Percentiles rank a stretch among this genome's conserved stretches.
Conservation (phyloP, 2,113 vertebrate species). For the Ariopsis seemanni region DNA sequence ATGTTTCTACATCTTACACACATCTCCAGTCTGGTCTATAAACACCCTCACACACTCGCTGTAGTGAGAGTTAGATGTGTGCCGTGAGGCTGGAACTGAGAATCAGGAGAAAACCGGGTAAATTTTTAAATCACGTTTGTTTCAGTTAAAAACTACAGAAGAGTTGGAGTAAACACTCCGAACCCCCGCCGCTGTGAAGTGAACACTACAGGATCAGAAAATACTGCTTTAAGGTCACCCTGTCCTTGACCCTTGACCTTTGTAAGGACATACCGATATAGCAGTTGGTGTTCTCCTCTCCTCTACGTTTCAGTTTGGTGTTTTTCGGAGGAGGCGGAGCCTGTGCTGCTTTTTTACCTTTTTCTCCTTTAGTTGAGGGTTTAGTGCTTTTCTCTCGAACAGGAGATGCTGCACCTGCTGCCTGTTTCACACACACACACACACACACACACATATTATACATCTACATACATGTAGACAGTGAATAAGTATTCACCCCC, state of each 20-base stretch:
- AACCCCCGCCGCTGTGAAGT: neutral
- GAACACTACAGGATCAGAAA: neutral
- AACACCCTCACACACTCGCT: neutral
- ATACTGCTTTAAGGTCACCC: neutral
- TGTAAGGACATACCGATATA: conserved; percentile 74
- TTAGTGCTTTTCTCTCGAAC: conserved; percentile 69
- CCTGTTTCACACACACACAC: conserved; percentile 55
- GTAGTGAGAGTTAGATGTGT: no score
- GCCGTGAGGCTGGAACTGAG: no score
- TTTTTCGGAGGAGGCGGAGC: conserved; percentile 56
- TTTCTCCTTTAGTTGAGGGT: conserved; percentile 65
- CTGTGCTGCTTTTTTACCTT: conserved; percentile 67
- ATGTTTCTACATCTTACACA: neutral
- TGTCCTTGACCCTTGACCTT: neutral
- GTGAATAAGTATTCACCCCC: neutral
- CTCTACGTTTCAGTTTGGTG: conserved; percentile 78
- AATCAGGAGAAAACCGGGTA: neutral
- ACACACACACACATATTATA: neutral
- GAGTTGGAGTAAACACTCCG: neutral
- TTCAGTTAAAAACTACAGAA: neutral
- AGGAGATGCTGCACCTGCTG: conserved; percentile 37
- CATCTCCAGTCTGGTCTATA: neutral
- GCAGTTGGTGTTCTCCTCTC: conserved; percentile 63
- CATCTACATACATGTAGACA: neutral
- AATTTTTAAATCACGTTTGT: no score